Conservation (phyloP, 2,888 invertebrate genomes). For the Oegoconia quadripuncta region DNA sequence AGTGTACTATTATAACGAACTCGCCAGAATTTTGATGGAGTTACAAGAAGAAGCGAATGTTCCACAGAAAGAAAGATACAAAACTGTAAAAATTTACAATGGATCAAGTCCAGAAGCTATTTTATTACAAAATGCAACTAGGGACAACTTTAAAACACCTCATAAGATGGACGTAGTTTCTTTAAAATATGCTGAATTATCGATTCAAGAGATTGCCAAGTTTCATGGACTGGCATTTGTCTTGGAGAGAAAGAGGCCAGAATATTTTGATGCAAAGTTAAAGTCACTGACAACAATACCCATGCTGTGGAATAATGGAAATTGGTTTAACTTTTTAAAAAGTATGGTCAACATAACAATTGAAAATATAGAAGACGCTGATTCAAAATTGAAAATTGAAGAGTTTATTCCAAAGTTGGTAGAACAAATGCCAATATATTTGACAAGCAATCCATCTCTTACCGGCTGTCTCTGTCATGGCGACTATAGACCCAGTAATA, state of each 20-base stretch:
- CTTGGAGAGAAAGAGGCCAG: slow-evolving; percentile 31
- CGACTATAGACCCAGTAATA: slow-evolving; percentile 37
- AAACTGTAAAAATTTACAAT: slow-evolving; percentile 36
- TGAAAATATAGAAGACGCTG: too few relatives aligned
- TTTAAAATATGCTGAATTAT: slow-evolving; percentile 38
- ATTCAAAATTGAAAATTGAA: slow-evolving; percentile 17
- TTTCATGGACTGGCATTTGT: slow-evolving; percentile 48
- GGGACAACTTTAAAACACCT: slow-evolving; percentile 36
- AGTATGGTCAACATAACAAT: too few relatives aligned
- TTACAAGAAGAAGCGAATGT: slow-evolving; percentile 40
- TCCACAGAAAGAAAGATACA: slow-evolving; percentile 36
- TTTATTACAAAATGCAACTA: slow-evolving; percentile 45
- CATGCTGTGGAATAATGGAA: slow-evolving; percentile 27
- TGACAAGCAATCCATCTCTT: slow-evolving; percentile 14
- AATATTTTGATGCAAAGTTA: slow-evolving; percentile 37
- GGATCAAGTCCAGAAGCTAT: slow-evolving; percentile 33
- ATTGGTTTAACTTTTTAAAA: slow-evolving; percentile 26
- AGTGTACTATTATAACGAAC: slow-evolving; percentile 39
- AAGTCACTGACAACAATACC: slow-evolving; percentile 22
- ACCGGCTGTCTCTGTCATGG: slow-evolving; percentile 32
- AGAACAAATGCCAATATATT: slow-evolving; percentile 22
- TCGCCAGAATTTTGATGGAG: slow-evolving; percentile 33
- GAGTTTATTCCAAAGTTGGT: slow-evolving; percentile 14
- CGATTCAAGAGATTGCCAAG: slow-evolving; percentile 45
- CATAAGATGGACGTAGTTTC: slow-evolving; percentile 39